These are phyloP conservation scores for Teleogryllus occipitalis DNA, from an alignment of 1,140 invertebrate genomes.

Conservation along the genomic window DNA sequence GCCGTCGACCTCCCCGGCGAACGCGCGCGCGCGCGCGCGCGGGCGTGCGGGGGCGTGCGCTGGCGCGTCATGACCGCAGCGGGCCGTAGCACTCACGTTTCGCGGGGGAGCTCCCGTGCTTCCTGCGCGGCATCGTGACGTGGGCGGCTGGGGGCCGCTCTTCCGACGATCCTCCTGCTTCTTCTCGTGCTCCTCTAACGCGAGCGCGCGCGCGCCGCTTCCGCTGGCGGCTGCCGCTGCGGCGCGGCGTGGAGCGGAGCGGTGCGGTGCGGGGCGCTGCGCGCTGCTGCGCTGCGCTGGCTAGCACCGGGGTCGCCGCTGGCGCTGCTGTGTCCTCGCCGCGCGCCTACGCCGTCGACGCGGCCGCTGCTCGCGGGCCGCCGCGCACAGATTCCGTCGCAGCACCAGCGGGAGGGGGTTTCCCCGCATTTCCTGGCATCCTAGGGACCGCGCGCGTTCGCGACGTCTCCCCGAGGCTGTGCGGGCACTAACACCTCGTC, in stretches of 20 bases:
- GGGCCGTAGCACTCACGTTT: background rate
- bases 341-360: background rate
- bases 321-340: background rate
- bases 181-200: background rate
- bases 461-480: background rate
- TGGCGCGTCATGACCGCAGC: too few species aligned
- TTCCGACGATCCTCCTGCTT: background rate
- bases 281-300: background rate
- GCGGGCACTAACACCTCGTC: background rate
- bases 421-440: background rate
- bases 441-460: background rate
- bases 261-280: too few species aligned
- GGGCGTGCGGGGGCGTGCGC: too few species aligned
- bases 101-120: background rate
- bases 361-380: background rate
- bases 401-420: background rate
- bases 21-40: too few species aligned
- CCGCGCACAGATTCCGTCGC: background rate
- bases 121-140: constrained; percentile 2
- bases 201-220: background rate
- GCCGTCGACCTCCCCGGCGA: too few species aligned
- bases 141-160: background rate
- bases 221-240: background rate
- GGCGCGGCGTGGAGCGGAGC: too few species aligned
- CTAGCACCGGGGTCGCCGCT: background rate